Evolutionary conservation across 2,888 invertebrate species (phyloP).

Genomic region (Ornithoptera priamus): DNA sequence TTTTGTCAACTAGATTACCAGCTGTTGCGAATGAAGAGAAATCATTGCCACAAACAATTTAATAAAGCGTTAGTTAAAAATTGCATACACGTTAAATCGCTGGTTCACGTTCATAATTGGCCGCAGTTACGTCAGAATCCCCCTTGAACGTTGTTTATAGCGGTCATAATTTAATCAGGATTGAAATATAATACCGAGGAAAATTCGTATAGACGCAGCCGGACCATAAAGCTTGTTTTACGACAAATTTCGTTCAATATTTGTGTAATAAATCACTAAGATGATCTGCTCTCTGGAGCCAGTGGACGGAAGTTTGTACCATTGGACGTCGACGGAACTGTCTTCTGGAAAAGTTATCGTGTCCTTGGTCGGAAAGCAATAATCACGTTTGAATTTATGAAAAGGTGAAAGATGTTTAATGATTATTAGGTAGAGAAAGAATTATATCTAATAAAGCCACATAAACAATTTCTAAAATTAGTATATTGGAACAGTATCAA

Average conservation of each 20-base stretch:
- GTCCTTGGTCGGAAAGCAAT: neutral
- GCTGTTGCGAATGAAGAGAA: too few species aligned
- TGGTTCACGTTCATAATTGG: conserved; percentile 44
- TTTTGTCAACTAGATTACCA: too few species aligned
- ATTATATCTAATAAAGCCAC: too few species aligned
- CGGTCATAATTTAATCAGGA: conserved; percentile 42
- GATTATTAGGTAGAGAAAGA: neutral
- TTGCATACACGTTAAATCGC: conserved; percentile 18
- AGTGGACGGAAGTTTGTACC: conserved; percentile 51
- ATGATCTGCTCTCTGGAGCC: conserved; percentile 53
- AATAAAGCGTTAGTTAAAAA: conserved; percentile 1
- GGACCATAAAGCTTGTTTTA: conserved; percentile 58
- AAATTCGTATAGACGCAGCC: conserved; percentile 37
- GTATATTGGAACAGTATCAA: too few species aligned
- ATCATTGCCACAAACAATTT: too few species aligned
- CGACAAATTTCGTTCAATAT: conserved; percentile 69
- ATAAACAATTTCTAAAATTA: too few species aligned
- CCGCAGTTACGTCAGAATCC: conserved; percentile 45
- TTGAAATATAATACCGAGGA: conserved; percentile 39
- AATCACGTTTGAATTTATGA: neutral
- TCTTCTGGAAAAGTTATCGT: conserved; percentile 29
- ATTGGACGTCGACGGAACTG: conserved; percentile 32
- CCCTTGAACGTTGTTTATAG: conserved; percentile 49
- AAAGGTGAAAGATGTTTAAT: neutral
- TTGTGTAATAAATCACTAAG: conserved; percentile 60